Conservation (phyloP, 2,797 vertebrate genomes). For the Poecilia velifera region DNA sequence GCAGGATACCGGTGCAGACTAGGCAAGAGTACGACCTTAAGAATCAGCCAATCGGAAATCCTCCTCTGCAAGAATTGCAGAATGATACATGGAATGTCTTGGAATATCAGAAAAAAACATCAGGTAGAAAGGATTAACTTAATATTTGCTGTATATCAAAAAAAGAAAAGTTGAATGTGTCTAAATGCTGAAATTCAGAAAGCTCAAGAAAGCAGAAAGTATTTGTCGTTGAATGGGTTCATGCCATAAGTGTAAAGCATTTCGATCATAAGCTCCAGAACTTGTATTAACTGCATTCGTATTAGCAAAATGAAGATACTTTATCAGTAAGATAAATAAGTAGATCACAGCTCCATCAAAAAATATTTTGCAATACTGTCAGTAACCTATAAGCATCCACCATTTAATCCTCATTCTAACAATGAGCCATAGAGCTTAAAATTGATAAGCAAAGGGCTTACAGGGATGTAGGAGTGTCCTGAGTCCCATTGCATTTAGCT, state of each 20-base stretch:
- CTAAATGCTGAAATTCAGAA: neutral
- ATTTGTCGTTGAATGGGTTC: neutral
- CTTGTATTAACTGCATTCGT: neutral
- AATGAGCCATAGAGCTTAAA: neutral
- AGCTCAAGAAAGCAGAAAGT: neutral
- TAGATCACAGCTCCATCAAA: neutral
- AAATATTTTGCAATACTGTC: neutral
- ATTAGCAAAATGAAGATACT: neutral
- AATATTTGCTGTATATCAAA: neutral
- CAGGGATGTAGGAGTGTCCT: constrained; percentile 80
- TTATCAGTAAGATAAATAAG: neutral
- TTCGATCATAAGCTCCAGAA: neutral
- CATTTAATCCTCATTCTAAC: neutral
- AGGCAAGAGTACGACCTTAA: neutral
- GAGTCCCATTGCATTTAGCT: constrained; percentile 72
- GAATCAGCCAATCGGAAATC: neutral
- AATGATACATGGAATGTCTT: neutral
- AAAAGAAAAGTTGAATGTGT: neutral
- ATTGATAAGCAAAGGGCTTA: constrained; percentile 11
- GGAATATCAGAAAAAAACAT: neutral
- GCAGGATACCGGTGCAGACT: neutral
- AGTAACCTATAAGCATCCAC: neutral
- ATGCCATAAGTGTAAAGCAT: neutral
- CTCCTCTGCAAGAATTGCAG: neutral
- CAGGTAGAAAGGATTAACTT: neutral